phyloP scores from a whole-genome alignment of 2,797 vertebrate species.

The Tachyglossus aculeatus region DNA sequence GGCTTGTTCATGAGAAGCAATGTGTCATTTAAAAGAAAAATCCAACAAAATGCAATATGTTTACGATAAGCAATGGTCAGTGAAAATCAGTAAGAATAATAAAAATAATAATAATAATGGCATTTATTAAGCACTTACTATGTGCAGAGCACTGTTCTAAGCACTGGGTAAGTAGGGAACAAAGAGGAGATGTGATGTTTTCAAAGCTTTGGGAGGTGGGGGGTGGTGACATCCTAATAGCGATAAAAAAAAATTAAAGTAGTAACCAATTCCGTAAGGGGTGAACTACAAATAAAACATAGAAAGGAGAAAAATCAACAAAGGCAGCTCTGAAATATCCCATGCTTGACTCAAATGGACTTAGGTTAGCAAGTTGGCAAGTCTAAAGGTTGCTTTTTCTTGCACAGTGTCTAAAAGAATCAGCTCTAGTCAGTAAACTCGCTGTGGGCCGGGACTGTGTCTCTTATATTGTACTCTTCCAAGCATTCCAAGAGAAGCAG shows the following conservation, averaged over 20 bases:
- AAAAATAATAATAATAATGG: no score
- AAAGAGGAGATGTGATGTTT: not conserved
- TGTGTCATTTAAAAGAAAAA: not conserved
- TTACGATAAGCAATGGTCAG: constrained; percentile 9
- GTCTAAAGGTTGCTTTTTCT: constrained; percentile 12
- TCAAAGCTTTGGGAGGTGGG: not conserved
- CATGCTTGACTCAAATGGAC: not conserved
- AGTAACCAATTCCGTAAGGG: constrained; percentile 17
- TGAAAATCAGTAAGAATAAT: not conserved
- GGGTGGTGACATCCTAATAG: not conserved
- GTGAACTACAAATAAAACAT: constrained; percentile 2
- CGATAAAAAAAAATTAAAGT: constrained; percentile 39
- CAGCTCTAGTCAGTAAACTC: no score
- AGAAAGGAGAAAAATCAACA: not conserved
- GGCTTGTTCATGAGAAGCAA: not conserved
- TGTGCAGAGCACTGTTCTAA: no score
- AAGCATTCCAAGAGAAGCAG: no score
- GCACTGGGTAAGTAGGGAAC: not conserved
- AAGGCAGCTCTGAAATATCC: constrained; percentile 33
- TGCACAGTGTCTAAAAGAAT: not conserved
- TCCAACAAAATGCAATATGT: accelerated
- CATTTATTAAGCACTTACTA: no score
- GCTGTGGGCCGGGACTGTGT: no score
- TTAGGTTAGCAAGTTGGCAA: constrained; percentile 28
- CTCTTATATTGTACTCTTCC: no score